Percentiles rank a stretch among this genome's conserved stretches.
These are phyloP conservation scores for Acleris cristana DNA, from an alignment of 2,888 invertebrate species.

Conservation along the genomic window DNA sequence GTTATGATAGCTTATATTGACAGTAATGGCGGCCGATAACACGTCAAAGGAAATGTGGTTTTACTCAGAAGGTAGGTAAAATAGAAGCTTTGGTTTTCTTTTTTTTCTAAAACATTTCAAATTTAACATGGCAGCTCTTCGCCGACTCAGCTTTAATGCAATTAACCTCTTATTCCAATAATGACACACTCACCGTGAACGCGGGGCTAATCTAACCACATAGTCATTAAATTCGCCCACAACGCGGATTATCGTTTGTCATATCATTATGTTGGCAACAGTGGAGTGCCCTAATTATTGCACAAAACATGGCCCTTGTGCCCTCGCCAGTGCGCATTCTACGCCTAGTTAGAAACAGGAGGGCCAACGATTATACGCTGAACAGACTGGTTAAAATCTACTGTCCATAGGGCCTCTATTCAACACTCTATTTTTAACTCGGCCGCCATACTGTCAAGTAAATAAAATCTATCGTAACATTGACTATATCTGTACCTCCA, in stretches of 20 bases:
- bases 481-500: too few relatives aligned
- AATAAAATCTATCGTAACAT: too few relatives aligned
- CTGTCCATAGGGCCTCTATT: neutral
- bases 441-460: too few relatives aligned
- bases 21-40: too few relatives aligned
- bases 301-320: conserved; percentile 66
- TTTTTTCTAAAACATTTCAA: too few relatives aligned
- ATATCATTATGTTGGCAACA: conserved; percentile 50
- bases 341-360: conserved; percentile 58
- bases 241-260: conserved; percentile 57
- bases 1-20: too few relatives aligned
- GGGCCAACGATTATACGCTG: conserved; percentile 44
- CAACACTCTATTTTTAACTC: too few relatives aligned
- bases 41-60: too few relatives aligned
- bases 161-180: conserved; percentile 37
- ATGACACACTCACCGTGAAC: conserved; percentile 42
- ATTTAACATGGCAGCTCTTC: neutral
- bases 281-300: conserved; percentile 72
- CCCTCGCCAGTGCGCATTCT: conserved; percentile 58
- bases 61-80: too few relatives aligned
- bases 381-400: conserved; percentile 10
- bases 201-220: conserved; percentile 44
- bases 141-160: conserved; percentile 19
- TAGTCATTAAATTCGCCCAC: conserved; percentile 56
- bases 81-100: too few relatives aligned